Percentiles rank a stretch among this genome's conserved stretches.
phyloP scores from a whole-genome alignment of 1,140 invertebrate species.

The Laupala kohalensis region DNA sequence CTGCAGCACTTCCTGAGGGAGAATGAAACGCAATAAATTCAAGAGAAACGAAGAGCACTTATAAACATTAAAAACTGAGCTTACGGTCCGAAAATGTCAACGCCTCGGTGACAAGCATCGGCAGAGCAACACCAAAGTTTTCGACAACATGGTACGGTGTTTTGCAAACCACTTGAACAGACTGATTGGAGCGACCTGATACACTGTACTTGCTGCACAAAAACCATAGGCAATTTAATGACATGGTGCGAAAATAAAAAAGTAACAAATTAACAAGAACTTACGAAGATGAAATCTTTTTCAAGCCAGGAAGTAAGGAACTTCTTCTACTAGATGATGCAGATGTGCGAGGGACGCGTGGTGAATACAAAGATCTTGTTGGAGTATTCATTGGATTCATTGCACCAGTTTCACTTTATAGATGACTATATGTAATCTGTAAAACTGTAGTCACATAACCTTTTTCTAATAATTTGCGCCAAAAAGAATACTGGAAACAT shows the following conservation, averaged over 20 bases:
- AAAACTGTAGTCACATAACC: no score
- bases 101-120: slow-evolving; percentile 77
- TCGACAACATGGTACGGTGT: slow-evolving; percentile 53
- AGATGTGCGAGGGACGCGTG: background rate
- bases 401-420: no score
- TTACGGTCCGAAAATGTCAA: slow-evolving; percentile 66
- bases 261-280: background rate
- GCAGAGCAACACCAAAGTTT: slow-evolving; percentile 62
- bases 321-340: background rate
- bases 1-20: slow-evolving; percentile 38
- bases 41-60: slow-evolving; percentile 3
- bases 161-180: slow-evolving; percentile 53
- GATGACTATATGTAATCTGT: no score
- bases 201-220: slow-evolving; percentile 37
- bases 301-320: background rate
- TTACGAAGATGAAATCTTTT: background rate
- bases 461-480: no score
- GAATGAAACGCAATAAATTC: slow-evolving; percentile 18
- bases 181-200: slow-evolving; percentile 44
- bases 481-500: no score
- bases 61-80: slow-evolving; percentile 17
- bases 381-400: background rate
- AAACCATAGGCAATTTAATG: slow-evolving; percentile 6
- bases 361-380: background rate
- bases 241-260: background rate